Base-by-base conservation (phyloP, 2,113 vertebrate species). In the Camelus bactrianus region DNA sequence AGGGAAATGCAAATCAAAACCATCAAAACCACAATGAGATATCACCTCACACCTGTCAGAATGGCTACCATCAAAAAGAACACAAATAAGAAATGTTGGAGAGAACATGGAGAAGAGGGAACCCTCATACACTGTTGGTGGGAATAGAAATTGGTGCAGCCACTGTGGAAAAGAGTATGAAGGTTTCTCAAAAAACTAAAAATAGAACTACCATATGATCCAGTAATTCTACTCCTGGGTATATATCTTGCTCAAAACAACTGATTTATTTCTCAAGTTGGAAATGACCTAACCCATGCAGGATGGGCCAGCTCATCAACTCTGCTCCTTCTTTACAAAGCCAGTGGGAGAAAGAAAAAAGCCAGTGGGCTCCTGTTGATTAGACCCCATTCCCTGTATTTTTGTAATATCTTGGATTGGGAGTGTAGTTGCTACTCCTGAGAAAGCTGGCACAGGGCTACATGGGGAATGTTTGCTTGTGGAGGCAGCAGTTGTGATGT, bases 261-360 rank as follows among this genome's bases (percentile, higher is more conserved):
- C 48, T 77, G 22, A 69, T 48, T 65, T 83, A n/a, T 95, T 95
- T 84, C 60, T 76, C 48, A 91, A 28, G 24, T 88, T 91, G 11
- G 16, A 24, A 82, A 96, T 69, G 30, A 73, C 24, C 9, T 70
- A 14, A 82, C 76, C 3, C 91, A 5, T 42, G 83, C 65, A 77
- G 65, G 16, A 87, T 20, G 35, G 10, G 12, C 70, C 5, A 79
- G 48, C 14, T 91, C 54, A 62, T 79, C 24, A 80, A 20, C 30
- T 93, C 52, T 87, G 60, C 14, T 50, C 54, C 30, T 75, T 85
- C 48, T 84, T 79, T 54, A 80, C 73, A 80, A 89, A 75, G 14
- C 10, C 22, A 81, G 0, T 46, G 30, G 79, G 4, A 42, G 38
- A 42, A 42, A 42, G 38, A 42, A 42, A 79, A 80, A 89, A 75